Percentiles rank a stretch among this genome's conserved stretches.
Evolutionary conservation across 1,140 invertebrate genomes (phyloP).

Genomic region (Pseudobourletiella spinata): DNA sequence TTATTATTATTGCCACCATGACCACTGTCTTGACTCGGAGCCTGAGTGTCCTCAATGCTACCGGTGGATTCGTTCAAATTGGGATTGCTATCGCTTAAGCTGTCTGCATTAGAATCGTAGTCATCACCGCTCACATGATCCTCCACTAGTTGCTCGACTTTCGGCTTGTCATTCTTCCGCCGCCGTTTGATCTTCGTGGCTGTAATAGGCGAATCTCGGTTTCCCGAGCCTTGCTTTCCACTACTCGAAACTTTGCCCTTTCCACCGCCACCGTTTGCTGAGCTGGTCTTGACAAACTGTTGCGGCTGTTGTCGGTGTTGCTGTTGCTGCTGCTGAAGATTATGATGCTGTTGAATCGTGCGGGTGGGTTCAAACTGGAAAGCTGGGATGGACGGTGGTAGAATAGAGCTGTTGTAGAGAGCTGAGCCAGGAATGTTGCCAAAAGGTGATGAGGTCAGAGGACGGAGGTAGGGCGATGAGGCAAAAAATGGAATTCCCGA

Average conservation of each 20-base stretch:
- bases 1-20: background rate
- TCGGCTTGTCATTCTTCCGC: background rate
- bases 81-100: background rate
- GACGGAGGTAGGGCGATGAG: slow-evolving; percentile 16
- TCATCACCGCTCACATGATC: slow-evolving; percentile 8
- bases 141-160: background rate
- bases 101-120: slow-evolving; percentile 5
- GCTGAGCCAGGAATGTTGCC: background rate
- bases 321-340: background rate
- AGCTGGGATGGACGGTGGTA: background rate
- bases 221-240: too few species aligned
- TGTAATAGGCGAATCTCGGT: too few species aligned
- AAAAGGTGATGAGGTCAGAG: background rate
- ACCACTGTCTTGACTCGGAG: background rate
- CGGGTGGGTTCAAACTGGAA: too few species aligned
- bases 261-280: too few species aligned
- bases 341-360: too few species aligned
- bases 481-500: slow-evolving; percentile 4
- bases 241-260: too few species aligned
- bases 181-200: background rate
- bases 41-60: background rate
- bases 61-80: background rate
- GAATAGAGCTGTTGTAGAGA: background rate
- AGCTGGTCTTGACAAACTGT: too few species aligned
- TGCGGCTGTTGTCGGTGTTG: background rate